A percentile compares a stretch with the other conserved stretches of the same genome.
Conservation (phyloP, 2,797 vertebrate genomes). For the Lithobates pipiens region DNA sequence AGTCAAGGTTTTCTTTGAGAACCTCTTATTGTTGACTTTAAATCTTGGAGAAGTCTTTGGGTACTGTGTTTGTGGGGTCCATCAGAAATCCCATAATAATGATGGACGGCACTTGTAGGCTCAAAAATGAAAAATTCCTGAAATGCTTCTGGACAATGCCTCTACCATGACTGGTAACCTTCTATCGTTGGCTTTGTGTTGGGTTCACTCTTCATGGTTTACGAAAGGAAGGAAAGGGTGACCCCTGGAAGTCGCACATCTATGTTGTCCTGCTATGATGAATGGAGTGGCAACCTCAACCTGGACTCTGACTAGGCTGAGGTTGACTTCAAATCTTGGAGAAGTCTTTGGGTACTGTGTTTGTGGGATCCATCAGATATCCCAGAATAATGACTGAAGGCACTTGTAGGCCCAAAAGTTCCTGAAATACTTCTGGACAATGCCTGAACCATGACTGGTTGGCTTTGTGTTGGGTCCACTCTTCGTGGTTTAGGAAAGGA, state of each 20-base stretch:
- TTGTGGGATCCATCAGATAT: not conserved
- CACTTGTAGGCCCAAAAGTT: not conserved
- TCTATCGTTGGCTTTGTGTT: not conserved
- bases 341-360: too few relatives aligned
- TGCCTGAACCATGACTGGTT: not conserved
- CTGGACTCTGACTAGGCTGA: too few relatives aligned
- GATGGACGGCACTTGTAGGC: too few relatives aligned
- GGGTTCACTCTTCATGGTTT: not conserved
- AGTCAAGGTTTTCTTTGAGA: too few relatives aligned
- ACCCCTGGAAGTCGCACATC: too few relatives aligned
- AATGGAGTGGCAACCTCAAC: too few relatives aligned
- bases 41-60: too few relatives aligned
- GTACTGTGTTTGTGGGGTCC: too few relatives aligned
- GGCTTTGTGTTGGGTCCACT: not conserved
- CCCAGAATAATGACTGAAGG: not conserved
- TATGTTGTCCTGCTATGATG: too few relatives aligned
- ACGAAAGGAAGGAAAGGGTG: too few relatives aligned
- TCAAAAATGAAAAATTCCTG: not conserved
- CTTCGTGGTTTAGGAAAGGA: not conserved
- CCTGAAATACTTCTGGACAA: not conserved
- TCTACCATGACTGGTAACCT: not conserved
- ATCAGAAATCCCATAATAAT: not conserved
- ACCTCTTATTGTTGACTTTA: too few relatives aligned
- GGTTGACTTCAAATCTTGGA: too few relatives aligned
- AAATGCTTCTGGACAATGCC: not conserved